Evolutionary conservation across 2,888 invertebrate species (phyloP).

Genomic region (Odontocolon sp.): DNA sequence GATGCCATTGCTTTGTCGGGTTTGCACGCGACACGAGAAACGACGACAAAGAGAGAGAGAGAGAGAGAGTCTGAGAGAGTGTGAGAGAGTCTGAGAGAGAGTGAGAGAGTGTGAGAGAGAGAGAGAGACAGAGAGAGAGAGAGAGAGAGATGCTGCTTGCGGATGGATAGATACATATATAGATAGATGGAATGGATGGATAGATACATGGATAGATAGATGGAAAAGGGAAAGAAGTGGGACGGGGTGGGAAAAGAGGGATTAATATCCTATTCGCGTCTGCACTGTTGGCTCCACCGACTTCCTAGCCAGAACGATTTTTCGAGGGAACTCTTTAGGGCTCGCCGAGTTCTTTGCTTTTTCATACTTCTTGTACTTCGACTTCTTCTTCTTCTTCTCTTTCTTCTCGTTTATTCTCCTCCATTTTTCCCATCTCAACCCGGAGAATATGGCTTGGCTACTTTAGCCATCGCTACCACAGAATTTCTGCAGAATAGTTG

Average conservation of each 20-base stretch:
- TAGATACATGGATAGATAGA: too few species aligned
- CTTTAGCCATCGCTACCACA: background rate
- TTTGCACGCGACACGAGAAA: slow-evolving; percentile 11
- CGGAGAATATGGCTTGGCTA: too few species aligned
- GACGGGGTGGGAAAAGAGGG: slow-evolving; percentile 25
- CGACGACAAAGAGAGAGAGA: background rate
- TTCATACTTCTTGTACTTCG: slow-evolving; percentile 29
- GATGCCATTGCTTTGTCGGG: background rate
- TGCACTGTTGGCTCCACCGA: slow-evolving; percentile 55
- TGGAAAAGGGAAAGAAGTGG: slow-evolving; percentile 5
- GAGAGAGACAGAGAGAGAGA: background rate
- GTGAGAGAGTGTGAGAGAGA: slow-evolving; percentile 3
- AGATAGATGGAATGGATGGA: too few species aligned
- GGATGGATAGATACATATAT: too few species aligned
- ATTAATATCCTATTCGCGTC: slow-evolving; percentile 63
- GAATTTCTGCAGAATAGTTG: background rate
- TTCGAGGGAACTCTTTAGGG: slow-evolving; percentile 52
- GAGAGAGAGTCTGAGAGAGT: slow-evolving; percentile 20
- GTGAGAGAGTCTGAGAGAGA: slow-evolving; percentile 30
- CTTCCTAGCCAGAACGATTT: slow-evolving; percentile 48
- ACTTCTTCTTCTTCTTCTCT: slow-evolving; percentile 6
- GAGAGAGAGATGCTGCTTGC: too few species aligned
- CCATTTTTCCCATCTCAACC: too few species aligned
- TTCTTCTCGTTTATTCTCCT: too few species aligned
- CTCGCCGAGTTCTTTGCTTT: slow-evolving; percentile 23